These are phyloP conservation scores for Chymomyza caudatula DNA, from an alignment of 2,888 invertebrate genomes.

Conservation along the genomic window DNA sequence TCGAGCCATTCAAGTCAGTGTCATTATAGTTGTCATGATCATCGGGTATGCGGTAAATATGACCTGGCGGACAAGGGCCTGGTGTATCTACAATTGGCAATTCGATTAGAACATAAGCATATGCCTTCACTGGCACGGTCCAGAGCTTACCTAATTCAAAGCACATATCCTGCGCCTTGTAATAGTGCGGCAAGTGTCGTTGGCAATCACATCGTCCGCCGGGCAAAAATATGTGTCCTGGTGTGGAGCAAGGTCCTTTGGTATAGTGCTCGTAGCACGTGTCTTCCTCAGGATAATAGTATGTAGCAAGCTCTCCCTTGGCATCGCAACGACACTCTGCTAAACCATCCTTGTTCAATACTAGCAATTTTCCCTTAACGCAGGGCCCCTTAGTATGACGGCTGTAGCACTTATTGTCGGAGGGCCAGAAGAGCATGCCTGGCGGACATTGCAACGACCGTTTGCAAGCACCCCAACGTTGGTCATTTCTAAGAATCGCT, in stretches of 20 bases:
- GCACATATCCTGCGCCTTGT: slow-evolving; percentile 84
- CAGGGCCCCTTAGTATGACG: slow-evolving; percentile 87
- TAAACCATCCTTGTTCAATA: slow-evolving; percentile 81
- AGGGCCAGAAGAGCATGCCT: slow-evolving; percentile 87
- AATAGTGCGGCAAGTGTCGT: slow-evolving; percentile 85
- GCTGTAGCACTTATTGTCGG: slow-evolving; percentile 86
- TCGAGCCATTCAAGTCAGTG: slow-evolving; percentile 1
- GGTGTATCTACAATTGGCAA: slow-evolving; percentile 80
- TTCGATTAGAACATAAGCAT: background rate
- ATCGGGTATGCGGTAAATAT: slow-evolving; percentile 82
- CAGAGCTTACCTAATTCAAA: slow-evolving; percentile 84
- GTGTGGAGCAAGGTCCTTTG: slow-evolving; percentile 87
- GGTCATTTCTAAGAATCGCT: slow-evolving; percentile 42
- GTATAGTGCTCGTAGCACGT: slow-evolving; percentile 90
- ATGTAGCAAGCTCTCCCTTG: slow-evolving; percentile 79
- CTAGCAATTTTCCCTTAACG: slow-evolving; percentile 84
- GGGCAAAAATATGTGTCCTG: slow-evolving; percentile 88
- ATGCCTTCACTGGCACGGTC: background rate
- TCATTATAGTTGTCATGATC: slow-evolving; percentile 65
- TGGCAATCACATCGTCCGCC: slow-evolving; percentile 86
- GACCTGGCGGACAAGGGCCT: slow-evolving; percentile 87
- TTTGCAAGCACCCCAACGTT: slow-evolving; percentile 86
- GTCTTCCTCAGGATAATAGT: slow-evolving; percentile 82
- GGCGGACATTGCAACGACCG: slow-evolving; percentile 83
- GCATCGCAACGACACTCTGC: slow-evolving; percentile 84